phyloP scores from a whole-genome alignment of 2,888 invertebrate genomes.

The Agelastica alni region DNA sequence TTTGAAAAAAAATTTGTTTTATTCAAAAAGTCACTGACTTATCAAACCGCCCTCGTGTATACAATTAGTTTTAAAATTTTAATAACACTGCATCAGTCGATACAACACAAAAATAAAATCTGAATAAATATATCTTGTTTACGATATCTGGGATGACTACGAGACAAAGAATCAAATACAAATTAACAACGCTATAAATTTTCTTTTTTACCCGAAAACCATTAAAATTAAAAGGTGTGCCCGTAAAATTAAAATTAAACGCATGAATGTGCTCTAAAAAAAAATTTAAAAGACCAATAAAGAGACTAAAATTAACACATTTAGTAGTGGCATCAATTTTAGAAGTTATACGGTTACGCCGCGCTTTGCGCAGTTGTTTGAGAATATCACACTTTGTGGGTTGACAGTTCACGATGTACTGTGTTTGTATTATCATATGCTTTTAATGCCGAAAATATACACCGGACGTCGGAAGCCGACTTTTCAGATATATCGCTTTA shows the following conservation, averaged over 20 bases:
- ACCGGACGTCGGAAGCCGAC: constrained; percentile 38
- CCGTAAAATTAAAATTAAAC: constrained; percentile 27
- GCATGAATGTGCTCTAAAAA: constrained; percentile 16
- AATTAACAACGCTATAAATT: constrained; percentile 31
- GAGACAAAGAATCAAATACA: constrained; percentile 1
- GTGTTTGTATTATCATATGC: constrained; percentile 5
- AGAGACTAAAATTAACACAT: constrained; percentile 28
- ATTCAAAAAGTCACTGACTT: too few relatives aligned
- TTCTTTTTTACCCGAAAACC: constrained; percentile 22
- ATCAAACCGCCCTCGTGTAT: too few relatives aligned
- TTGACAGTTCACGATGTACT: constrained; percentile 16
- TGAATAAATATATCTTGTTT: too few relatives aligned
- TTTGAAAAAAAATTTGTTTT: too few relatives aligned
- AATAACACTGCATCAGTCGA: too few relatives aligned
- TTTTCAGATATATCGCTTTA: constrained; percentile 38
- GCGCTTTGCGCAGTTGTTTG: constrained; percentile 27
- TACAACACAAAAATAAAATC: too few relatives aligned
- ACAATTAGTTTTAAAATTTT: too few relatives aligned
- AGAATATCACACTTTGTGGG: constrained; percentile 3
- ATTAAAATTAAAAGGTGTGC: constrained; percentile 31
- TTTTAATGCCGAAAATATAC: constrained; percentile 14
- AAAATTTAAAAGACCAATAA: constrained; percentile 26
- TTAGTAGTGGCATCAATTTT: constrained; percentile 25
- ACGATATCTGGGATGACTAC: not conserved
- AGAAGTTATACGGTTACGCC: constrained; percentile 20